A percentile compares a stretch with the other conserved stretches of the same genome.
These are phyloP conservation scores for Lepisosteus osseus DNA, from an alignment of 2,113 vertebrate genomes.

Conservation along the genomic window DNA sequence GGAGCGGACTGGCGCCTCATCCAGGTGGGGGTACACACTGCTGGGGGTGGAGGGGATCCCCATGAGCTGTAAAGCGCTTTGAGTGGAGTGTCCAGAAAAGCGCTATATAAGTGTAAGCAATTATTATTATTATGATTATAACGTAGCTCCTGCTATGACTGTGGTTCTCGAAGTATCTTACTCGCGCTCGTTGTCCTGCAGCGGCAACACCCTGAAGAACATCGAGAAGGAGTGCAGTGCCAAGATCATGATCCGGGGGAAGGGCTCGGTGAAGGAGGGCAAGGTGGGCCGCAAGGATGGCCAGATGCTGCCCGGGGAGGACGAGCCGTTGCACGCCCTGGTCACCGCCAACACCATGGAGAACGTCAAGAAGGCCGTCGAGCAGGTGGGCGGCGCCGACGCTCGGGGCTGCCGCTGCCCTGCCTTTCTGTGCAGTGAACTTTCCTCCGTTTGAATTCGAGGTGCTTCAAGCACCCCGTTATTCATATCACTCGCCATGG, in stretches of 20 bases:
- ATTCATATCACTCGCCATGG: not conserved
- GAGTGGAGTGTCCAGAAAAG: too few relatives aligned
- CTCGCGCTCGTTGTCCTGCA: constrained; percentile 26
- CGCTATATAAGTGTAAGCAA: too few relatives aligned
- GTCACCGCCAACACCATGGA: constrained; percentile 97
- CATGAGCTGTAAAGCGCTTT: too few relatives aligned
- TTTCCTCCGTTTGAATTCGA: too few relatives aligned
- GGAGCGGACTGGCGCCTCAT: too few relatives aligned
- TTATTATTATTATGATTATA: too few relatives aligned
- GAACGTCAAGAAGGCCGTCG: constrained; percentile 94
- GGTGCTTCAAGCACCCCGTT: too few relatives aligned
- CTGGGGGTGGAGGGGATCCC: too few relatives aligned
- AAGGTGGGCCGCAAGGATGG: constrained; percentile 94
- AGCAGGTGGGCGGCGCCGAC: constrained; percentile 69
- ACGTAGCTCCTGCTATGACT: too few relatives aligned
- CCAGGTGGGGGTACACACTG: too few relatives aligned
- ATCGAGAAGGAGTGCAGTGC: constrained; percentile 97
- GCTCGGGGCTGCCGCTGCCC: not conserved
- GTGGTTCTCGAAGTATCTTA: too few relatives aligned
- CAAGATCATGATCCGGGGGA: constrained; percentile 96
- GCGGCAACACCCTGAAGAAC: constrained; percentile 93
- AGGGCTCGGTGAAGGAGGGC: constrained; percentile 94
- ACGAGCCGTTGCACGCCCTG: constrained; percentile 89
- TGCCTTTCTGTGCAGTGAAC: too few relatives aligned
- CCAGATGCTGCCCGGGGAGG: constrained; percentile 91